Evolutionary conservation across 2,888 invertebrate genomes (phyloP), one percentile per base, ranked within the genome.

Genomic region (Lepidonotus clava): DNA sequence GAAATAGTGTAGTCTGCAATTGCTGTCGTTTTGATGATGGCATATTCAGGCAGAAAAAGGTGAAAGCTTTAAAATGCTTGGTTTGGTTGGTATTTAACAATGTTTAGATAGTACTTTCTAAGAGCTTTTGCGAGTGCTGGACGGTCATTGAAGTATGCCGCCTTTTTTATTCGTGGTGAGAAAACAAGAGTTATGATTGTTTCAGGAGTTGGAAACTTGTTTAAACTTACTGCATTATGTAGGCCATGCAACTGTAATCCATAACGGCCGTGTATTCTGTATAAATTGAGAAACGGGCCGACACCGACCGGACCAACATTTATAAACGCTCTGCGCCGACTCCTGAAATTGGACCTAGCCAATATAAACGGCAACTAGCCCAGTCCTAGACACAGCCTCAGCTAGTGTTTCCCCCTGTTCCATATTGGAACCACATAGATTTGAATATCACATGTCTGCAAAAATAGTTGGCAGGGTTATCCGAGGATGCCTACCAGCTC

Each of bases 301-400:
- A 46, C 41, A 41, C 36, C 71, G 80, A 14, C 46, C 51, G 38
- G 21, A 40, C 76, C 76, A 76, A 76, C 76, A 76, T 80, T 80
- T 80, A 80, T 80, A 80, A 80, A 80, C 80, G 41, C 80, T 28
- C 80, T 28, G 41, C 46, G 80, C 80, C 51, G 32, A 32, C 80
- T 41, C 80, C 80, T 80, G 80, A 80, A 80, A 80, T 80, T 80
- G 80, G 80, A 80, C 80, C 80, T 80, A 80, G 80, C 80, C 80
- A 80, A 80, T 80, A 80, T 80, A 80, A 80, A 80, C 80, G 80
- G 32, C 8, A 80, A 80, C 80, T 46, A 80, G 46, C 46, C 46
- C 28, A 4, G 80, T 34, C n/a, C 80, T 80, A 80, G 80, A 80
- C 80, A 80, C 80, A 41, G 80, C 24, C 80, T 18, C 24, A n/a